phyloP scores from a whole-genome alignment of 2,113 vertebrate species.

The Prolemur simus region DNA sequence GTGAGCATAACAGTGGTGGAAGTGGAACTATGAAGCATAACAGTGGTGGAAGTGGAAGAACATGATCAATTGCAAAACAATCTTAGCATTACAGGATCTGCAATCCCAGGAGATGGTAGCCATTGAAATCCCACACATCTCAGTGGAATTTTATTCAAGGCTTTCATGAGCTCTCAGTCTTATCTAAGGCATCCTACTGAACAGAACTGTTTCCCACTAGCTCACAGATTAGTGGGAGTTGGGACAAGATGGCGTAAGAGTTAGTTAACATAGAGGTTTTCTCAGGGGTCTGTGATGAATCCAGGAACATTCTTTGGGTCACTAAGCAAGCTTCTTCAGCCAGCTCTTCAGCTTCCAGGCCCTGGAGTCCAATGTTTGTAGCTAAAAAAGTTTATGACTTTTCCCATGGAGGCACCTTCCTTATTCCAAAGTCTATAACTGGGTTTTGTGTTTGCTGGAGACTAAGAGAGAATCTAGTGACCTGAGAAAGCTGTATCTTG shows the following conservation, averaged over 20 bases:
- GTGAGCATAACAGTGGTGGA: not conserved
- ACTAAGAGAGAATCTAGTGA: not conserved
- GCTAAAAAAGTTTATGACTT: not conserved
- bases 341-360: not conserved
- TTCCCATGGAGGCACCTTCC: not conserved
- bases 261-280: not conserved
- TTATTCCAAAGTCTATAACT: not conserved
- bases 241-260: not conserved
- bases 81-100: not conserved
- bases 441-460: conserved; percentile 4
- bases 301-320: not conserved
- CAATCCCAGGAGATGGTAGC: not conserved
- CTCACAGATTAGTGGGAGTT: not conserved
- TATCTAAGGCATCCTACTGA: not conserved
- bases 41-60: not conserved
- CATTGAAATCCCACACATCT: not conserved
- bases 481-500: not conserved
- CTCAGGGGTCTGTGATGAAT: not conserved
- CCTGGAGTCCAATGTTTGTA: not conserved
- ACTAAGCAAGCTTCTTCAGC: not conserved
- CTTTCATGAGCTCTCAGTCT: not conserved
- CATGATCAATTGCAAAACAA: not conserved
- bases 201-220: not conserved
- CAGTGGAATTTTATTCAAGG: not conserved
- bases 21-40: not conserved